Conservation (phyloP, 2,113 vertebrate species). For the Charina bottae region DNA sequence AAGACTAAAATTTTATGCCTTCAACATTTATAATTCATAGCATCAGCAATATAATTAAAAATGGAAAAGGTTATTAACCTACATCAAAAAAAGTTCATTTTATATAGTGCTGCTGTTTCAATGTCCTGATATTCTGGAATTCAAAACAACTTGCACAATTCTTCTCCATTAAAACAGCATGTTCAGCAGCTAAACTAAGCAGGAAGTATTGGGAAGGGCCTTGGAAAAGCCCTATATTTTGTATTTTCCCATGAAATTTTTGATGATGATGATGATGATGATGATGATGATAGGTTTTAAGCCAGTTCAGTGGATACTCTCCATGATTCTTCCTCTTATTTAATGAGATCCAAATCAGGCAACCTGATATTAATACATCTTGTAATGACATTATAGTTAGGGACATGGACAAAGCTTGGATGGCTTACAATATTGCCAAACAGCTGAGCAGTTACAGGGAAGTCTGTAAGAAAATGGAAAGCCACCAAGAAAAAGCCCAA, state of each 20-base stretch:
- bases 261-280: neutral
- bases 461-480: neutral
- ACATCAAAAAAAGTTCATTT: neutral
- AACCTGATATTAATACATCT: slow-evolving; percentile 9
- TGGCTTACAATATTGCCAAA: slow-evolving; percentile 10
- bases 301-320: neutral
- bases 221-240: neutral
- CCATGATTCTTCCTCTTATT: slow-evolving; percentile 10
- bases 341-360: slow-evolving; percentile 27
- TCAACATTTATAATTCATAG: slow-evolving; percentile 15
- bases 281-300: slow-evolving; percentile 23
- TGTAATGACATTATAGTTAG: slow-evolving; percentile 7
- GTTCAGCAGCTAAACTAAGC: neutral
- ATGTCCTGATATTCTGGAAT: neutral
- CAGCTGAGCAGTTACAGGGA: neutral
- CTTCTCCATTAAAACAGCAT: neutral
- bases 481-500: neutral
- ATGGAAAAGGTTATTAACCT: neutral
- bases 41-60: slow-evolving; percentile 9
- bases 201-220: neutral
- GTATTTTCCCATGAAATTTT: slow-evolving; percentile 4
- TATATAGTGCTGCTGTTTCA: neutral
- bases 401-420: neutral
- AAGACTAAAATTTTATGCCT: slow-evolving; percentile 27
- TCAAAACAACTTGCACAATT: neutral